Base-by-base conservation (phyloP, 2,797 vertebrate genomes). In the Mycteria americana region DNA sequence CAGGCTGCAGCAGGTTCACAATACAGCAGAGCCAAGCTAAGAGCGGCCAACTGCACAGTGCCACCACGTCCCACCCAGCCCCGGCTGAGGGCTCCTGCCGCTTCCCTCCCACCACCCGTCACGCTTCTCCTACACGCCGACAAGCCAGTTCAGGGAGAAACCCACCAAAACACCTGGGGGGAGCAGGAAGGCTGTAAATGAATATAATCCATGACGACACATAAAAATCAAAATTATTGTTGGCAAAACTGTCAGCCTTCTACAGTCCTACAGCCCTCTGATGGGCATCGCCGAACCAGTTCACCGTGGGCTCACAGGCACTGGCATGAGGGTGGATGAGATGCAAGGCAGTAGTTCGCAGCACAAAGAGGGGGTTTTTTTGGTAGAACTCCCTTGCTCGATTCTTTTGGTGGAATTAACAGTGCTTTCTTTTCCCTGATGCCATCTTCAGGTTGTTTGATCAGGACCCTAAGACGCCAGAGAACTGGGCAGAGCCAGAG, bases 131-230 rank as follows among this genome's bases (percentile, higher is more conserved):
- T 28, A 21, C 35, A 41, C 39, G 23, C 35, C 9, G 31, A 17
- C 24, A 16, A 69, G 50, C 10, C 75, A 74, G 17, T n/a, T 43
- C 8, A n/a, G 53, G 68, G 27, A 95, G 56, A 85, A 94, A 74
- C 22, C 7, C 28, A 35, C 14, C 43, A 31, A 51, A 74, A 76
- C 33, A 35, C 33, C 46, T 19, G 12, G 7, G 48, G 31, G 3
- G 1, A 77, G 43, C n/a, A 77, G 43, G 25, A 85, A 65, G 23
- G 45, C 57, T 46, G 14, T 16, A 37, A 72, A 48, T 2, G 2
- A 35, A 70, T 8, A 18, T 0, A 39, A 67, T 2, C 22, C 15
- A 4, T 3, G 1, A 48, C 3, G 6, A 27, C 6, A 72, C 1
- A 1, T 13, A 50, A 78, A 81, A 65, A 35, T 31, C 39, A n/a